Evolutionary conservation across 2,888 invertebrate genomes (phyloP).

Genomic region (Allolobophora icterica): DNA sequence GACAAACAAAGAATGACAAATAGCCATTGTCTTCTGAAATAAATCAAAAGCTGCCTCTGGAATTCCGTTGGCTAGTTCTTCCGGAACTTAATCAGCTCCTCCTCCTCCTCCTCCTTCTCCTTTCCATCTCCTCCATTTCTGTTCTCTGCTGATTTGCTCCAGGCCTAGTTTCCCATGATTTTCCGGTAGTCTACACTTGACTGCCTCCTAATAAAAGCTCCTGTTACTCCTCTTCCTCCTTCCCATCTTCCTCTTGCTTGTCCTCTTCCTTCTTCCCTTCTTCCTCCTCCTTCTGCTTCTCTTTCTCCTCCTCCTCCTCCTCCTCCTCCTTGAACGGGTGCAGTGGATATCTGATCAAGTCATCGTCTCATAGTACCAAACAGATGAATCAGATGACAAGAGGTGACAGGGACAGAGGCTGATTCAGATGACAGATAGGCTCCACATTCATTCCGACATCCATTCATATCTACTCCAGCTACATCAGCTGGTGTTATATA

Average conservation of each 20-base stretch:
- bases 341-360: background rate
- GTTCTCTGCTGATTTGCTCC: background rate
- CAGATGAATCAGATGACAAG: background rate
- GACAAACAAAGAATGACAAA: background rate
- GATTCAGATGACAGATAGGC: background rate
- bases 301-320: background rate
- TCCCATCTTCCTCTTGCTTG: background rate
- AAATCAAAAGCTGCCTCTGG: background rate
- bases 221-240: background rate
- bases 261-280: too few species aligned
- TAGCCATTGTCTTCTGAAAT: background rate
- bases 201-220: too few species aligned
- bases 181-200: too few species aligned
- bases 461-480: background rate
- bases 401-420: background rate
- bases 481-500: background rate
- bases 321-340: background rate
- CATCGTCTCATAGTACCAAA: background rate
- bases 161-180: too few species aligned
- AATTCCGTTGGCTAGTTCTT: background rate
- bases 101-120: background rate
- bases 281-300: too few species aligned
- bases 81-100: background rate
- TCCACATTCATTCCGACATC: background rate
- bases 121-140: background rate